Percentiles rank a stretch among this genome's conserved stretches.
Conservation (phyloP, 2,888 invertebrate species). For the Cantharis rufa region DNA sequence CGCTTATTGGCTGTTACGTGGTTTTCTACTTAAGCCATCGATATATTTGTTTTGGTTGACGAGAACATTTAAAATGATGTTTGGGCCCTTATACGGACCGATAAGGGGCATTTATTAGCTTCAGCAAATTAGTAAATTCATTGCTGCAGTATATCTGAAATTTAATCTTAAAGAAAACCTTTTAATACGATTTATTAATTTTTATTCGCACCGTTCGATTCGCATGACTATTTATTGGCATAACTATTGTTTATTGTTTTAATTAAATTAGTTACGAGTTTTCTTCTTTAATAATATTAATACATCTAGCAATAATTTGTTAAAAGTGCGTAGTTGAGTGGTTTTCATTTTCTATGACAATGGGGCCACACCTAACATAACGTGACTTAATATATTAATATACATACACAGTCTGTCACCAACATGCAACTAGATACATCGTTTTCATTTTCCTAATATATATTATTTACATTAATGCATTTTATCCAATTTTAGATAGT, state of each 20-base stretch:
- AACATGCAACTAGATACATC: slow-evolving; percentile 24
- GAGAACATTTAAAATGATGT: too few relatives aligned
- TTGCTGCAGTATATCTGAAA: too few relatives aligned
- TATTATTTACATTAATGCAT: slow-evolving; percentile 9
- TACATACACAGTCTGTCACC: slow-evolving; percentile 27
- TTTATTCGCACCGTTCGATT: too few relatives aligned
- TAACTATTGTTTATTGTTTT: not conserved
- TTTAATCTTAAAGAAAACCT: too few relatives aligned
- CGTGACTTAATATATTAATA: slow-evolving; percentile 37
- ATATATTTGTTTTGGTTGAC: too few relatives aligned
- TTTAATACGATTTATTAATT: too few relatives aligned
- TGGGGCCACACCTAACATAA: slow-evolving; percentile 34
- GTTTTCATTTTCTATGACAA: not conserved
- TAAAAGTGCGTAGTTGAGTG: not conserved
- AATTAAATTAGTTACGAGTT: not conserved
- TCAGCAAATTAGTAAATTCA: too few relatives aligned
- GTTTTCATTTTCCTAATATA: slow-evolving; percentile 1
- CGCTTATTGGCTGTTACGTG: too few relatives aligned
- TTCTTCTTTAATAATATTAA: not conserved
- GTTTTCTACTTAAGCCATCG: too few relatives aligned
- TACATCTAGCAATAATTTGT: not conserved
- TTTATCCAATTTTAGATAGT: not conserved
- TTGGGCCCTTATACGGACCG: too few relatives aligned
- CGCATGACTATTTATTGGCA: too few relatives aligned
- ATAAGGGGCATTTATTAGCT: too few relatives aligned